These are phyloP conservation scores for Periophthalmus magnuspinnatus DNA, from an alignment of 2,797 vertebrate species.

Conservation along the genomic window DNA sequence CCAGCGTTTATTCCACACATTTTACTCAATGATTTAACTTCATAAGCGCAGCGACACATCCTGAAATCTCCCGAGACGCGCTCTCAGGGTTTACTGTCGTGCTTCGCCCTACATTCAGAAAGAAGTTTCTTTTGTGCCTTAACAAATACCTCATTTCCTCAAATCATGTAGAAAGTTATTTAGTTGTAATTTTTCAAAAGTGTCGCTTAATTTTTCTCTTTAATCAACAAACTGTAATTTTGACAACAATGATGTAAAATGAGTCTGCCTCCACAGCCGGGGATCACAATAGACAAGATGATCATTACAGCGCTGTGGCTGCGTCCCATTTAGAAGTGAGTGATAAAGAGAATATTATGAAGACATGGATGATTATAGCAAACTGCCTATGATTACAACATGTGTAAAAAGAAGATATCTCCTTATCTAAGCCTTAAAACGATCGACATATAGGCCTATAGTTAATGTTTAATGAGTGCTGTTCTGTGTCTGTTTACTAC, in stretches of 20 bases:
- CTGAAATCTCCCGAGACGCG: background rate
- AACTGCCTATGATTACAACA: background rate
- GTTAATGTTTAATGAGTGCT: background rate
- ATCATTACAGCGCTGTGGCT: background rate
- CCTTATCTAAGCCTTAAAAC: background rate
- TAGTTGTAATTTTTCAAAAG: background rate
- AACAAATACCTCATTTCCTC: no score
- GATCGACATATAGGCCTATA: background rate
- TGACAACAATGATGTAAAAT: background rate
- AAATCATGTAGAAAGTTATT: background rate
- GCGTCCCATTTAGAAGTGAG: background rate
- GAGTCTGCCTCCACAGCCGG: background rate
- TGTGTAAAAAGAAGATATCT: background rate
- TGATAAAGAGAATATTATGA: background rate
- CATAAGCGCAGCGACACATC: background rate
- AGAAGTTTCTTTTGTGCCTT: background rate
- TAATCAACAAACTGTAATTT: background rate
- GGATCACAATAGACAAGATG: background rate
- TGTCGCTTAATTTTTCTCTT: background rate
- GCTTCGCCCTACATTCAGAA: constrained; percentile 13
- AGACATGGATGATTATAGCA: background rate
- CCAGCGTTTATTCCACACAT: constrained; percentile 5
- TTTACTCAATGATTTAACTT: constrained; percentile 38
- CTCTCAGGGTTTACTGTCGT: background rate
- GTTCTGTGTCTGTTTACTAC: background rate